Base-by-base conservation (phyloP, 2,888 invertebrate species). In the Ypsolopha sequella region DNA sequence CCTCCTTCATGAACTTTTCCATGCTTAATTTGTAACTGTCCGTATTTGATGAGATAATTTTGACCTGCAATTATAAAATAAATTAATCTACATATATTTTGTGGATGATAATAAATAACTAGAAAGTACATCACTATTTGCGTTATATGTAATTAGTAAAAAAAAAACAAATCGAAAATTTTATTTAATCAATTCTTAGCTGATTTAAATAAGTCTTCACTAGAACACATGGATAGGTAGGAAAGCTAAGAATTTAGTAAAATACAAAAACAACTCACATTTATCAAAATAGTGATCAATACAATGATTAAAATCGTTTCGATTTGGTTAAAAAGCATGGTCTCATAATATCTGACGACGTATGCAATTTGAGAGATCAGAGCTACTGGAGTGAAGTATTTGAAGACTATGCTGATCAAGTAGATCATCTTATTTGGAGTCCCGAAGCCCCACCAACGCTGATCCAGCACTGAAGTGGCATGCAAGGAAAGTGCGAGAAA, bases 1-100 rank as follows among this genome's bases (percentile, higher is more conserved):
- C 61, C 38, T 58, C 55, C 0, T 55, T 51, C 58, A 65, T 62
- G 13, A 65, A 65, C 8, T 59, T 51, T 43, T 51, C 56, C 59
- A 63, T 61, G 3, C 61, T 54, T 34, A 52, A 55, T 50, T 58
- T 55, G 48, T 60, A 62, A 24, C 49, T 46, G 10, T 24, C 45
- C n/a, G 9, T 24, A 33, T 45, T 45, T n/a, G 45, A 45, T 9
- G 45, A 45, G 9, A 13, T 1, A 10, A 24, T 10, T 45, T 45
- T 45, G 8, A 34, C 9, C 45, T 45, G 34, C 6, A 45, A 45
- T 24, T 24, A 45, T 10, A 4, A 34, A n/a, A 45, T 0, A 45
- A 24, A 33, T 33, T n/a, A n/a, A n/a, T n/a, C n/a, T n/a, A n/a
- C 24, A 33, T n/a, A 34, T 9, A n/a, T 7, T 8, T 6, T 24